Percentiles rank a stretch among this genome's conserved stretches.
phyloP scores from a whole-genome alignment of 2,888 invertebrate genomes.

The Agrotis exclamationis region DNA sequence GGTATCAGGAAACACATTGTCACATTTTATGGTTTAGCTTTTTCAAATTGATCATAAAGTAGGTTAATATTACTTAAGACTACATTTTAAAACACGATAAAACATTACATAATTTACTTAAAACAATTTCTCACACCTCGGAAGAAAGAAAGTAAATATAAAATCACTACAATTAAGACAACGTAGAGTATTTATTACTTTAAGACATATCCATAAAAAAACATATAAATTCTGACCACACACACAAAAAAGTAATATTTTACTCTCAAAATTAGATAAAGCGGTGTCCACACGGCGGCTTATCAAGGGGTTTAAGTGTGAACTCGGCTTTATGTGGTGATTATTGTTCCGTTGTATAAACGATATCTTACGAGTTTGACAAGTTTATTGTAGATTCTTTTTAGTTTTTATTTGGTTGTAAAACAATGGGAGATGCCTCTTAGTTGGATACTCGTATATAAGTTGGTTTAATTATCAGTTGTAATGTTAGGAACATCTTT shows the following conservation, averaged over 20 bases:
- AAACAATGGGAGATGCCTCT: constrained; percentile 24
- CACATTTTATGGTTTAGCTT: too few relatives aligned
- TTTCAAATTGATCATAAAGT: too few relatives aligned
- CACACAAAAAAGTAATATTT: constrained; percentile 41
- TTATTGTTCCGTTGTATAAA: constrained; percentile 46
- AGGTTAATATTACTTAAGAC: not conserved
- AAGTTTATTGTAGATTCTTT: constrained; percentile 36
- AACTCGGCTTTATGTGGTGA: constrained; percentile 53
- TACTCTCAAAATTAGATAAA: constrained; percentile 32
- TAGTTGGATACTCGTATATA: too few relatives aligned
- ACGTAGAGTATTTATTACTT: constrained; percentile 41
- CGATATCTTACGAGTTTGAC: constrained; percentile 33
- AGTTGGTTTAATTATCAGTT: too few relatives aligned
- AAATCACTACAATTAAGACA: constrained; percentile 52
- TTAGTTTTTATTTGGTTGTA: constrained; percentile 10
- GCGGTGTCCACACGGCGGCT: constrained; percentile 15
- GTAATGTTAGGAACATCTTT: too few relatives aligned
- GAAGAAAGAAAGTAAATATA: not conserved
- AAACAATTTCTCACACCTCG: constrained; percentile 24
- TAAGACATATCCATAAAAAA: constrained; percentile 43
- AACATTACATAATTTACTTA: constrained; percentile 11
- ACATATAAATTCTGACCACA: constrained; percentile 49
- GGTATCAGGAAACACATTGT: too few relatives aligned
- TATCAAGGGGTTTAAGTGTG: constrained; percentile 57
- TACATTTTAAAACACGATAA: not conserved